Evolutionary conservation across 2,113 vertebrate genomes (phyloP), one percentile per base, ranked within the genome.

Genomic region (Riparia riparia): DNA sequence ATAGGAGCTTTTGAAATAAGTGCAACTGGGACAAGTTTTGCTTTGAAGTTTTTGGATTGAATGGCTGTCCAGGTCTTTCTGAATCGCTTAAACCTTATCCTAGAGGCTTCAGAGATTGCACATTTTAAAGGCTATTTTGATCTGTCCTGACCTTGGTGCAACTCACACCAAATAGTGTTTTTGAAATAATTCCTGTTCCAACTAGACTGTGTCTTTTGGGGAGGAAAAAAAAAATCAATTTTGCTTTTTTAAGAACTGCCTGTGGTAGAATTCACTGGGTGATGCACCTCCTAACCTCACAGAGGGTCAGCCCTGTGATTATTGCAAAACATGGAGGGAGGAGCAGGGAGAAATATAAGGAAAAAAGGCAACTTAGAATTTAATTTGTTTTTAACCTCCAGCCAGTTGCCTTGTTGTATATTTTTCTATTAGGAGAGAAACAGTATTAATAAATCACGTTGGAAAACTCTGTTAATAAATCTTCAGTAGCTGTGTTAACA

Each of bases 161-260:
- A 8, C 37, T 74, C 64, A 81, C 21, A 3, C 47, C 41, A 74
- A 74, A 61, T 31, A 56, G 13, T 51, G 14, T 51, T 89, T 86
- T 56, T 89, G 47, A 92, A 91, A 69, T 65, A 70, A 56, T 64
- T 94, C 7, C 5, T 94, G 14, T 81, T 95, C 86, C 51, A 93
- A 57, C 24, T n/a, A 71, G 21, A 26, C 21, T 41, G 2, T 73
- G 18, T 71, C 34, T 86, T 72, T 70, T 42, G 8, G 29, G 6
- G 37, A 3, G 4, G 37, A 37, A 37, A 37, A 25, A 44, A 22
- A 84, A 20, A 82, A 4, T 26, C 19, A 18, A 0, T 78, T 25
- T 65, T 92, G 17, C 34, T 86, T 77, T 83, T 80, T 66, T 26
- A 56, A 82, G 66, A 92, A 15, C 47, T 66, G 17, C 13, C 5